These are phyloP conservation scores for Indicator maculatus DNA, from an alignment of 2,113 vertebrate species.

Conservation along the genomic window DNA sequence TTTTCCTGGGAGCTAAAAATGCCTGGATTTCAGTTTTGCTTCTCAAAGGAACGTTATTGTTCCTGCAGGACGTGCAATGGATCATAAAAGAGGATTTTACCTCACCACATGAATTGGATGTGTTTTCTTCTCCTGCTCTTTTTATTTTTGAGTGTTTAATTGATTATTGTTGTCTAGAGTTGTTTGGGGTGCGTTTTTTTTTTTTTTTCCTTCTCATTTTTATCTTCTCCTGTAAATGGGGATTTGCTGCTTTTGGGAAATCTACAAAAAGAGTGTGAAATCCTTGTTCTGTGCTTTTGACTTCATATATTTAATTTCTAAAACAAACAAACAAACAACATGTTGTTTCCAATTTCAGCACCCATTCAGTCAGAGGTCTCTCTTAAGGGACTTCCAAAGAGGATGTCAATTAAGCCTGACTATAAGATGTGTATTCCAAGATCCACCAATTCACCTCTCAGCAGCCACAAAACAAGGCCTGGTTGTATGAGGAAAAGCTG, in stretches of 20 bases:
- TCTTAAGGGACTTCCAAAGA: neutral
- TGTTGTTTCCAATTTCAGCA: neutral
- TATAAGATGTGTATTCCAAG: neutral
- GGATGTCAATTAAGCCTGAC: neutral
- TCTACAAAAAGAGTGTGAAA: neutral
- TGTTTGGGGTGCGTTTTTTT: neutral
- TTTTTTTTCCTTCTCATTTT: neutral
- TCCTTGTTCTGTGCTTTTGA: neutral
- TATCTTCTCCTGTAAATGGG: neutral
- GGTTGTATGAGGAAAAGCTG: too few species aligned
- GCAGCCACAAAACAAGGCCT: neutral
- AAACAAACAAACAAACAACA: neutral
- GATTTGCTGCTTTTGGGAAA: neutral
- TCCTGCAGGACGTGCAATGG: slow-evolving; percentile 31
- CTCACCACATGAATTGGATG: slow-evolving; percentile 65
- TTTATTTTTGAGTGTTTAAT: slow-evolving; percentile 69
- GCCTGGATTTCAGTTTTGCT: slow-evolving; percentile 71
- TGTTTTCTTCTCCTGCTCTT: slow-evolving; percentile 34
- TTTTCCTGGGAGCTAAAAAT: slow-evolving; percentile 70
- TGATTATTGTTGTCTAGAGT: slow-evolving; percentile 54
- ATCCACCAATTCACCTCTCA: neutral
- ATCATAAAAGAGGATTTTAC: slow-evolving; percentile 65
- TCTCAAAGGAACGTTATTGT: slow-evolving; percentile 75
- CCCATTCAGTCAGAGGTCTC: neutral
- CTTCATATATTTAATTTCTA: neutral